Conservation (phyloP, 1,140 invertebrate genomes). For the Musca domestica region DNA sequence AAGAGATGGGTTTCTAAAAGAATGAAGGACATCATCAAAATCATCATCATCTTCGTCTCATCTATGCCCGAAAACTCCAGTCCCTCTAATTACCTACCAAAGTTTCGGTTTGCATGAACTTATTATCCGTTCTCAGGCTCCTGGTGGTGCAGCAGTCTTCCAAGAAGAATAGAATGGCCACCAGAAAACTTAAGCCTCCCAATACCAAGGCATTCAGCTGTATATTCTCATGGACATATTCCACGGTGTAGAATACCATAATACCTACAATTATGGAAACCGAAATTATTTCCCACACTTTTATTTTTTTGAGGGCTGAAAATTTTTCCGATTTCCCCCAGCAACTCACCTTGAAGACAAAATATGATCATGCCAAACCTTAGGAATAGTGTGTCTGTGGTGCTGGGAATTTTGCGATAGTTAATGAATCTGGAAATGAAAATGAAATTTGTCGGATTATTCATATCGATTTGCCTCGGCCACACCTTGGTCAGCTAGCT, state of each 20-base stretch:
- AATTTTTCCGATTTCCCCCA: background rate
- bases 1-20: constrained; percentile 9
- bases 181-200: background rate
- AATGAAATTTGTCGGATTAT: background rate
- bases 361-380: constrained; percentile 8
- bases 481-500: too few relatives aligned
- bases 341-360: background rate
- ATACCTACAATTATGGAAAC: background rate
- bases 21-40: background rate
- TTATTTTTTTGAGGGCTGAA: too few relatives aligned
- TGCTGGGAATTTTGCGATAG: background rate
- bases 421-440: background rate
- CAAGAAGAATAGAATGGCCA: constrained; percentile 5
- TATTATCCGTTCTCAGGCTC: background rate
- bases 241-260: background rate
- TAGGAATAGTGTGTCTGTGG: background rate
- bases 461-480: background rate
- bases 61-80: background rate
- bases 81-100: background rate
- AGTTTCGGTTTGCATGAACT: constrained; percentile 6
- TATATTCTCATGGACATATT: constrained; percentile 2
- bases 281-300: background rate
- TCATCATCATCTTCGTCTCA: background rate
- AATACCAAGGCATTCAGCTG: background rate
- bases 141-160: background rate